phyloP scores from a whole-genome alignment of 2,113 vertebrate genomes.

The Urocitellus parryii region DNA sequence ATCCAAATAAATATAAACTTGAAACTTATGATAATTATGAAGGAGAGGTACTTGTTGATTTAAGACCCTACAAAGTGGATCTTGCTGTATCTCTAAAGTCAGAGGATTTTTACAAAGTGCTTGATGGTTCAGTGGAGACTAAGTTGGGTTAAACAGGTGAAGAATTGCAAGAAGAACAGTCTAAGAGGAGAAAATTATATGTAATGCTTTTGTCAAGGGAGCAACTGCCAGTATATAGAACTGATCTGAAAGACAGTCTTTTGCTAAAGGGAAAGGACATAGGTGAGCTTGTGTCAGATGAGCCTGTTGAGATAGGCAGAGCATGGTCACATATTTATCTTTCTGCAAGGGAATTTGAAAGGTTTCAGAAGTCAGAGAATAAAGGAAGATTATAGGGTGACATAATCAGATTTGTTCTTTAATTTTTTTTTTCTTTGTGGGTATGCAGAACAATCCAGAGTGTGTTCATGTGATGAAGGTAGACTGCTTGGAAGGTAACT shows the following conservation, averaged over 20 bases:
- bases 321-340: neutral
- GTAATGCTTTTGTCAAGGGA: neutral
- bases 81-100: neutral
- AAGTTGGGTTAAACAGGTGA: neutral
- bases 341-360: neutral
- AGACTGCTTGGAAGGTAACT: neutral
- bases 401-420: neutral
- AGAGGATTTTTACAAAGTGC: neutral
- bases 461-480: neutral
- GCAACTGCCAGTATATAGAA: rapidly evolving
- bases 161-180: neutral
- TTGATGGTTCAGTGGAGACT: neutral
- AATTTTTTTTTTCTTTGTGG: neutral
- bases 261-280: neutral
- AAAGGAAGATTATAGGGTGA: neutral
- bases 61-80: neutral
- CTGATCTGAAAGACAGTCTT: neutral
- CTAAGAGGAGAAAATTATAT: neutral
- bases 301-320: neutral
- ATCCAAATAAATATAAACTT: neutral
- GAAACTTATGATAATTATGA: neutral
- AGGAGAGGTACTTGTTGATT: neutral
- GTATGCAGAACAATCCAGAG: neutral
- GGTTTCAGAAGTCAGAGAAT: neutral
- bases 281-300: neutral